Evolutionary conservation across 2,113 vertebrate species (phyloP).

Genomic region (Charina bottae): DNA sequence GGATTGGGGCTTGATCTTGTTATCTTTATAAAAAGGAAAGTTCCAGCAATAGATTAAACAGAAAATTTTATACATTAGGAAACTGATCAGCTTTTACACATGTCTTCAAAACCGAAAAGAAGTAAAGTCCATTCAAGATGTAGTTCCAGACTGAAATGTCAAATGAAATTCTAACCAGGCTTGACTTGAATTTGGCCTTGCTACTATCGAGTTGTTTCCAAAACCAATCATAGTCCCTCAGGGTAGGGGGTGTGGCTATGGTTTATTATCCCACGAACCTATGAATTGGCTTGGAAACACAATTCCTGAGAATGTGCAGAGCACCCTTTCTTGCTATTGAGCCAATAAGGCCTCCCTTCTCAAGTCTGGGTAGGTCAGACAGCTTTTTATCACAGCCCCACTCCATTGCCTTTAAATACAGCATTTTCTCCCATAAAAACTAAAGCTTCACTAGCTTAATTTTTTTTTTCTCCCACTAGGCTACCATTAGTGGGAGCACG

Average conservation of each 20-base stretch:
- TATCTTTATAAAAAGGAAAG: neutral
- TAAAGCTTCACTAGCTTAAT: neutral
- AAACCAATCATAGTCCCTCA: neutral
- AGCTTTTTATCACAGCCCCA: neutral
- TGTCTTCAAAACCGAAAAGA: no score
- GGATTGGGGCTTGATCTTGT: neutral
- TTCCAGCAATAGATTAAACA: neutral
- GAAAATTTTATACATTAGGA: neutral
- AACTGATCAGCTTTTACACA: neutral
- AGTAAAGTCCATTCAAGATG: neutral
- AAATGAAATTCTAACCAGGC: neutral
- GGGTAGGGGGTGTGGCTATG: no score
- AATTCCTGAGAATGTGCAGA: neutral
- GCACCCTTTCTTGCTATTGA: neutral
- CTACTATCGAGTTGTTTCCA: neutral
- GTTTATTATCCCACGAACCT: neutral
- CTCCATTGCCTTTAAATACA: neutral
- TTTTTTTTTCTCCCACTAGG: neutral
- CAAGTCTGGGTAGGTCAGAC: neutral
- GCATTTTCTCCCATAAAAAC: neutral
- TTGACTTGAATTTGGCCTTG: neutral
- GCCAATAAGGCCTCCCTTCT: neutral
- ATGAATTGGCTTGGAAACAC: neutral
- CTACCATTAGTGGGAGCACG: neutral
- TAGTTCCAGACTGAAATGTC: neutral